phyloP scores from a whole-genome alignment of 37 sponge, comb jelly and placozoan species.

The Oscarella lobularis region DNA sequence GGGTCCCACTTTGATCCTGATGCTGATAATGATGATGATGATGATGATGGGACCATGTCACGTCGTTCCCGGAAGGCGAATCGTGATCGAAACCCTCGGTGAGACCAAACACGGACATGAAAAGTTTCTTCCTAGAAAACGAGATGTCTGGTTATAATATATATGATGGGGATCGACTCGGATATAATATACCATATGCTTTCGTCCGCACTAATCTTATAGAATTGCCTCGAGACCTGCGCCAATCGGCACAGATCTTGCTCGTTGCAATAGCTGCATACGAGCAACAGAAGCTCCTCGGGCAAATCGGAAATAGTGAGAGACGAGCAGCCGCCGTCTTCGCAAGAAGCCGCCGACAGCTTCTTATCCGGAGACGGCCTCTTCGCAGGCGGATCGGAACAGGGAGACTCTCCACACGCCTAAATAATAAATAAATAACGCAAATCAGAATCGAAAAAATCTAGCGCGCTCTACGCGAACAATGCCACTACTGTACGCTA shows the following conservation, averaged over 20 bases:
- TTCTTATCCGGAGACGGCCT: no score
- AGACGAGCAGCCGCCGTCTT: no score
- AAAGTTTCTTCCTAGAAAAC: not conserved
- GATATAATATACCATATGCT: not conserved
- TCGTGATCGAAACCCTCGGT: not conserved
- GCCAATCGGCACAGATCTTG: not conserved
- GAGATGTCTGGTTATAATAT: not conserved
- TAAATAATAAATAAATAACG: no score
- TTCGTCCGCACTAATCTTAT: not conserved
- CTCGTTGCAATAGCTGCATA: not conserved
- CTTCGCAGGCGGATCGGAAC: no score
- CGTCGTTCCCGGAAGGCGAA: no score
- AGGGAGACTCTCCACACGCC: no score
- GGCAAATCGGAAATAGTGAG: no score
- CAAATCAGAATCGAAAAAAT: no score
- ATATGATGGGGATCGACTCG: not conserved
- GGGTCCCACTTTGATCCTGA: no score
- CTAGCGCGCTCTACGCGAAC: no score
- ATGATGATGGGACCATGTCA: not conserved
- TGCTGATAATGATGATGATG: not conserved
- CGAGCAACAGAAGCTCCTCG: not conserved
- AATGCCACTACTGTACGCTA: no score
- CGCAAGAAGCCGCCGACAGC: no score
- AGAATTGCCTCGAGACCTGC: not conserved
- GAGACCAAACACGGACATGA: not conserved